phyloP scores from a whole-genome alignment of 2,797 vertebrate species.

The Clarias pachynema region DNA sequence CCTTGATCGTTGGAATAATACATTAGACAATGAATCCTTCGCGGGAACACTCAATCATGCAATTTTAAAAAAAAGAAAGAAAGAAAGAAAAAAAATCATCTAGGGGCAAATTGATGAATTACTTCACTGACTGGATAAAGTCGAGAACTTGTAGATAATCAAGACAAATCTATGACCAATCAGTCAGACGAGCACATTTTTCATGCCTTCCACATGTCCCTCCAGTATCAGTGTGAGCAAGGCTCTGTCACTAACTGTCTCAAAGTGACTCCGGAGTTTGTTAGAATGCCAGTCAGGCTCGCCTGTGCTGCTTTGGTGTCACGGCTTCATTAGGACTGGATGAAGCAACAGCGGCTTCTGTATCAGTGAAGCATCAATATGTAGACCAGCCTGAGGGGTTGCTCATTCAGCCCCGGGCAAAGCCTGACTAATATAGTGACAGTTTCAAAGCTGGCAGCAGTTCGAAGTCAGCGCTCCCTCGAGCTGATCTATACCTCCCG shows the following conservation, averaged over 20 bases:
- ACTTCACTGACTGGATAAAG: conserved; percentile 53
- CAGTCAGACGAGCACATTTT: conserved; percentile 55
- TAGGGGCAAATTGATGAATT: conserved; percentile 53
- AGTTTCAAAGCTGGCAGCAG: conserved; percentile 29
- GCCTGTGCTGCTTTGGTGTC: conserved; percentile 51
- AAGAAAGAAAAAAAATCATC: conserved; percentile 31
- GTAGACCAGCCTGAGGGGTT: conserved; percentile 52
- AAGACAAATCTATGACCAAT: conserved; percentile 61
- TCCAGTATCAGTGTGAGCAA: conserved; percentile 4
- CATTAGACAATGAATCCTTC: conserved; percentile 52
- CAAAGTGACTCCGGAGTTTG: conserved; percentile 24
- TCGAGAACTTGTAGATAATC: conserved; percentile 58
- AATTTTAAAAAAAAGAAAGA: conserved; percentile 39
- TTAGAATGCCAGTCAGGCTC: conserved; percentile 43
- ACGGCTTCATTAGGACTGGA: conserved; percentile 66
- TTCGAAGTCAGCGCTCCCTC: conserved; percentile 23
- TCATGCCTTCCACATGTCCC: conserved; percentile 47
- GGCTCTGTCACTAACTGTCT: background rate
- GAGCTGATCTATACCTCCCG: conserved; percentile 71
- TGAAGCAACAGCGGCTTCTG: conserved; percentile 41
- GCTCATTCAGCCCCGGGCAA: conserved; percentile 46
- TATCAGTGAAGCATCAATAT: conserved; percentile 47
- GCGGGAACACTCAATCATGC: conserved; percentile 51
- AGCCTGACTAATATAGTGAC: conserved; percentile 39
- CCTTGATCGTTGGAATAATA: conserved; percentile 46